A percentile compares a stretch with the other conserved stretches of the same genome.
These are phyloP conservation scores for Alcedo atthis DNA, from an alignment of 2,797 vertebrate species.

Conservation along the genomic window DNA sequence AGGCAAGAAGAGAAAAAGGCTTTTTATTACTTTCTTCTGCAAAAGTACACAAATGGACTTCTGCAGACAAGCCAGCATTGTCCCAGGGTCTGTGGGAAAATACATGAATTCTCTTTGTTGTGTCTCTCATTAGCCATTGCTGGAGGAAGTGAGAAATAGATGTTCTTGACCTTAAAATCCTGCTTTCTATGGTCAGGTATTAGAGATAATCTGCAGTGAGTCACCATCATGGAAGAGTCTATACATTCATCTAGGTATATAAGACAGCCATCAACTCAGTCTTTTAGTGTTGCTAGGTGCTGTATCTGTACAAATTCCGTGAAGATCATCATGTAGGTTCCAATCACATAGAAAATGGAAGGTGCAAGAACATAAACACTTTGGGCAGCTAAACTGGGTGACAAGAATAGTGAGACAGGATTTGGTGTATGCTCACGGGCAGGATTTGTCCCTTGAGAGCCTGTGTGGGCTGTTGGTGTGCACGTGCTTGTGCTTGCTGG, in stretches of 20 bases:
- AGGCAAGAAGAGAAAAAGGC: neutral
- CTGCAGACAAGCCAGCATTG: neutral
- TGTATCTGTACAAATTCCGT: neutral
- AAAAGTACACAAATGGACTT: neutral
- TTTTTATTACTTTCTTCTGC: neutral
- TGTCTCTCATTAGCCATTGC: neutral
- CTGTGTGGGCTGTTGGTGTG: rapidly evolving
- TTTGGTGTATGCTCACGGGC: neutral
- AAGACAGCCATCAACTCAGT: neutral
- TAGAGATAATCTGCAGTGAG: neutral
- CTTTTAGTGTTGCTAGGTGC: neutral
- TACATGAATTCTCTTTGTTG: neutral
- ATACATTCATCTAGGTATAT: rapidly evolving
- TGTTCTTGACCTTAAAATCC: neutral
- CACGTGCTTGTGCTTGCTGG: neutral
- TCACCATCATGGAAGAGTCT: neutral
- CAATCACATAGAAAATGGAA: neutral
- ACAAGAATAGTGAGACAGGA: neutral
- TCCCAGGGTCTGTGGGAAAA: neutral
- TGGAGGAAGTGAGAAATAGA: neutral
- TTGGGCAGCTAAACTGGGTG: neutral
- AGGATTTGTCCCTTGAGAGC: neutral
- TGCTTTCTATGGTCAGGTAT: neutral
- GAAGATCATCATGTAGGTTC: neutral
- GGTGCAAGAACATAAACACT: neutral